Evolutionary conservation across 2,888 invertebrate species (phyloP), one percentile per base, ranked within the genome.

Genomic region (Neelides folsomi): DNA sequence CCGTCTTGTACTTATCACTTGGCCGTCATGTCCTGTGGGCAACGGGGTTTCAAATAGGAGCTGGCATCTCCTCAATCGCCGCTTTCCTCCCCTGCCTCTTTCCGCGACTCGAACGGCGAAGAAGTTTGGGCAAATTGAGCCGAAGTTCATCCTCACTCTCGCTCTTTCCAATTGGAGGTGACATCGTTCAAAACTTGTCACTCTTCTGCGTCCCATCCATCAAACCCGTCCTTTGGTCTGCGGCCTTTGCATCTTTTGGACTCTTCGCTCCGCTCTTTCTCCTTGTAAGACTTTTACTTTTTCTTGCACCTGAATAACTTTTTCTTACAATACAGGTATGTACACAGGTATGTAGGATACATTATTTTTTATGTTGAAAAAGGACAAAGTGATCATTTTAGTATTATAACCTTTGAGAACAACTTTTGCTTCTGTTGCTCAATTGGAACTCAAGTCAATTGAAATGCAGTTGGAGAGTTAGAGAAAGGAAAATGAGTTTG

Each of bases 211-310:
- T 77, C 90, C 62, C 62, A 18, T 51, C 59, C 19, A 57, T 64
- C 13, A 62, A 64, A 45, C 64, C 64, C 40, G 54, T 64, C 35
- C 49, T 64, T 38, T 62, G 62, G 62, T 59, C 87, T 42, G 81
- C 87, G 47, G 83, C 83, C 47, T 77, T 86, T 63, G 82, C 85
- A 52, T 84, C 86, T 48, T 79, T 89, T 59, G 92, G 92, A 58
- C 80, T 89, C 65, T 89, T 90, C 69, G 84, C 89, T 54, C 92
- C 92, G 39, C 82, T 89, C 66, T 86, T 90, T 76, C 85, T 86
- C 72, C 78, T 92, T 77, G 90, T 90, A 74, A 79, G 79, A 68
- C 27, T 54, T 67, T 37, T 13, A 27, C 27, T 5, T 5, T 27
- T 27, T 27, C 27, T 7, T 5, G 27, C 3, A 27, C 27, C 3